Conservation (phyloP, 2,797 vertebrate species). For the Apogon talboti region DNA sequence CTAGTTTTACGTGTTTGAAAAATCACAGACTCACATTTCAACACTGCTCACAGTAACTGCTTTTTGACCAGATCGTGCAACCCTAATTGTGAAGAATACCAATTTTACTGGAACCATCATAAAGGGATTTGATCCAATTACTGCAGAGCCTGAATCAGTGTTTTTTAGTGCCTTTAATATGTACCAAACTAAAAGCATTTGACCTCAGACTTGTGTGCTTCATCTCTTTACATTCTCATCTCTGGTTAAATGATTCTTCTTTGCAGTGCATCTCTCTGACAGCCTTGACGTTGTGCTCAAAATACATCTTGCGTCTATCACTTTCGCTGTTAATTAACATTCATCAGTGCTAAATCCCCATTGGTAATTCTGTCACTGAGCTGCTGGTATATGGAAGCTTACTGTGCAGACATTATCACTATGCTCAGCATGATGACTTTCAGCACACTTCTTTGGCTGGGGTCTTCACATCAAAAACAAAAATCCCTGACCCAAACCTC, state of each 20-base stretch:
- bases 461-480: slow-evolving; percentile 4
- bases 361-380: slow-evolving; percentile 56
- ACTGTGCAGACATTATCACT: slow-evolving; percentile 30
- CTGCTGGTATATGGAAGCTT: slow-evolving; percentile 36
- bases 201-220: neutral
- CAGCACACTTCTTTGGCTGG: slow-evolving; percentile 10
- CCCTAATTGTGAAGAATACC: too few relatives aligned
- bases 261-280: slow-evolving; percentile 16
- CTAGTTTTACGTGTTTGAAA: too few relatives aligned
- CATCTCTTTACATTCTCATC: neutral
- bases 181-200: neutral
- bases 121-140: too few relatives aligned
- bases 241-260: slow-evolving; percentile 4
- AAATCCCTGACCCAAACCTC: neutral
- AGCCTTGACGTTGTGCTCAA: slow-evolving; percentile 28
- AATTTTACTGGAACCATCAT: too few relatives aligned
- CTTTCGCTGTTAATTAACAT: slow-evolving; percentile 47
- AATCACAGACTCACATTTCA: too few relatives aligned
- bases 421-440: slow-evolving; percentile 24
- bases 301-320: slow-evolving; percentile 27
- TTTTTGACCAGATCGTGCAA: too few relatives aligned
- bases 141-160: too few relatives aligned
- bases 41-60: too few relatives aligned
- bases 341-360: slow-evolving; percentile 53
- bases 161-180: neutral